These are phyloP conservation scores for Lethocerus indicus DNA, from an alignment of 1,140 invertebrate species.

Conservation along the genomic window DNA sequence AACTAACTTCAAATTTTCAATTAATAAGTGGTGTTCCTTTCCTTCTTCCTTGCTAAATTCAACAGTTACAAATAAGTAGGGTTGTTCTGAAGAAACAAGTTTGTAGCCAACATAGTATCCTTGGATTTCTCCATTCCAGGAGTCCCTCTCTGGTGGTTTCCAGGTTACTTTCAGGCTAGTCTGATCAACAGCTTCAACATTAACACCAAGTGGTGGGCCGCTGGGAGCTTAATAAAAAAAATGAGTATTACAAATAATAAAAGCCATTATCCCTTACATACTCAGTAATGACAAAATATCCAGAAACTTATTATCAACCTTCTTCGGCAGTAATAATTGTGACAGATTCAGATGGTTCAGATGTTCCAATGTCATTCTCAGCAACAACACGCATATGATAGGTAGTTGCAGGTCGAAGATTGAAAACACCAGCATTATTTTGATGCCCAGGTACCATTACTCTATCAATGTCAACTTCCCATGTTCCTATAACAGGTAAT, in stretches of 20 bases:
- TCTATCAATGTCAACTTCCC: slow-evolving; percentile 63
- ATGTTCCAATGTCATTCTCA: slow-evolving; percentile 84
- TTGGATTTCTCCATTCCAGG: slow-evolving; percentile 86
- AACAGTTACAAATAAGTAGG: slow-evolving; percentile 80
- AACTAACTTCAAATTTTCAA: slow-evolving; percentile 55
- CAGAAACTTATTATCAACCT: slow-evolving; percentile 25
- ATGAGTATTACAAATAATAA: background rate
- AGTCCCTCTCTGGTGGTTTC: slow-evolving; percentile 76
- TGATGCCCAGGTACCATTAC: slow-evolving; percentile 71
- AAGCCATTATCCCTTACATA: background rate
- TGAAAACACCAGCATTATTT: slow-evolving; percentile 73
- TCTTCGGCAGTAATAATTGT: slow-evolving; percentile 91
- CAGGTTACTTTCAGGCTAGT: slow-evolving; percentile 82
- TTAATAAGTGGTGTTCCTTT: slow-evolving; percentile 72
- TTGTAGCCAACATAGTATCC: slow-evolving; percentile 84
- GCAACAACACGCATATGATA: slow-evolving; percentile 87
- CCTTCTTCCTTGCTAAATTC: slow-evolving; percentile 81
- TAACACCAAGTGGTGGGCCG: slow-evolving; percentile 62
- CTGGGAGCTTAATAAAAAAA: slow-evolving; percentile 39
- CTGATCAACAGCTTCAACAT: slow-evolving; percentile 81
- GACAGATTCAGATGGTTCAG: slow-evolving; percentile 79
- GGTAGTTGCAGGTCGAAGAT: slow-evolving; percentile 74
- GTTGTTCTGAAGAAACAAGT: slow-evolving; percentile 73
- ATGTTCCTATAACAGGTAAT: slow-evolving; percentile 22
- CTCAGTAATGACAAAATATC: too few relatives aligned